phyloP scores from a whole-genome alignment of 2,797 vertebrate genomes.

The Chromis chromis region DNA sequence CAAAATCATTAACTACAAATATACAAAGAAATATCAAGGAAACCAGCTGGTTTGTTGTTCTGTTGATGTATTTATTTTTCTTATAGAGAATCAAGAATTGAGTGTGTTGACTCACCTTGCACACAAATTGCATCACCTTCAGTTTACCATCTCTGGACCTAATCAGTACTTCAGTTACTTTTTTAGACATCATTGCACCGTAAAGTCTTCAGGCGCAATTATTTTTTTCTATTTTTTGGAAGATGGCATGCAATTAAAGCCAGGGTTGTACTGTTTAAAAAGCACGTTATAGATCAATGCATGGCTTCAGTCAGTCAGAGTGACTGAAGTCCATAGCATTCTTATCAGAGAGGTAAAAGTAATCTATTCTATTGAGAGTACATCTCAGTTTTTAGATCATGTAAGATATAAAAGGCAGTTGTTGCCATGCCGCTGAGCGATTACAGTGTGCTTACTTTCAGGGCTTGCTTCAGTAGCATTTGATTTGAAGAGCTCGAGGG shows the following conservation, averaged over 20 bases:
- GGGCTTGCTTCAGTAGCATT: conserved; percentile 28
- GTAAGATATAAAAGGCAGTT: neutral
- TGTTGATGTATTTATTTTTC: neutral
- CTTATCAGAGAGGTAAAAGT: conserved; percentile 20
- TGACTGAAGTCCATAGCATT: conserved; percentile 32
- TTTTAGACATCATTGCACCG: conserved; percentile 4
- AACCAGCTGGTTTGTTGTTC: neutral
- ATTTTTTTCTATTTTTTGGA: neutral
- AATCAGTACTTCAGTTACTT: conserved; percentile 27
- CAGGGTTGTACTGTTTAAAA: conserved; percentile 15
- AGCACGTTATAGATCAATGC: conserved; percentile 28
- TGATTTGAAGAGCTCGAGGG: conserved; percentile 36
- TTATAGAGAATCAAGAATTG: neutral
- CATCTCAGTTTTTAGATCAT: conserved; percentile 5
- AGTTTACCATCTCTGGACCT: conserved; percentile 42
- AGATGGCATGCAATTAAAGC: conserved; percentile 41
- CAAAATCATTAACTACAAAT: neutral
- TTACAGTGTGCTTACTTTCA: conserved; percentile 5
- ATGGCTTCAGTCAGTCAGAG: conserved; percentile 18
- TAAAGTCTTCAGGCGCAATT: neutral
- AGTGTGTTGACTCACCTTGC: conserved; percentile 56
- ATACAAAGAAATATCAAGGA: too few relatives aligned
- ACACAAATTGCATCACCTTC: conserved; percentile 38
- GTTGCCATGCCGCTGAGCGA: conserved; percentile 47
- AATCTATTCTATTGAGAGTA: conserved; percentile 16